These are phyloP conservation scores for Crenichthys baileyi DNA, from an alignment of 2,797 vertebrate genomes.

Conservation along the genomic window DNA sequence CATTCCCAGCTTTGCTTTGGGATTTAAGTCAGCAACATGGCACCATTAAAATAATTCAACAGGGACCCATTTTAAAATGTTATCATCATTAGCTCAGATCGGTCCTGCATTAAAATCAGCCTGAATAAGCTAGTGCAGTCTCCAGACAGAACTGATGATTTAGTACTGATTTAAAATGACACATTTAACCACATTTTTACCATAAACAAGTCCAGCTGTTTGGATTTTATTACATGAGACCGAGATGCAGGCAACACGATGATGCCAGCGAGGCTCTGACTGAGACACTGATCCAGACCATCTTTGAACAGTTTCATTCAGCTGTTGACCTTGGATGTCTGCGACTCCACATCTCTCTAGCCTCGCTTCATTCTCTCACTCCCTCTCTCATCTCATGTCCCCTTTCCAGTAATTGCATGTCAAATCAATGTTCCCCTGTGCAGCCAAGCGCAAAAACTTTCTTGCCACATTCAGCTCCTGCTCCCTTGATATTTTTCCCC, in stretches of 20 bases:
- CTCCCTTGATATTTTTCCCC: not conserved
- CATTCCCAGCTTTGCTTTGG: not conserved
- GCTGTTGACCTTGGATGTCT: conserved; percentile 68
- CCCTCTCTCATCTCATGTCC: conserved; percentile 45
- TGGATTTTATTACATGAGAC: conserved; percentile 6
- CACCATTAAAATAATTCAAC: not conserved
- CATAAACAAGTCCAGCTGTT: not conserved
- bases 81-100: not conserved
- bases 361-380: conserved; percentile 32
- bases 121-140: not conserved
- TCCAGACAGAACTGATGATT: not conserved
- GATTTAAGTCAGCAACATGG: not conserved
- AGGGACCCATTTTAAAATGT: conserved; percentile 2
- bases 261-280: conserved; percentile 7
- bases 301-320: conserved; percentile 45
- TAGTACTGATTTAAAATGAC: not conserved
- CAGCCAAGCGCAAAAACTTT: conserved; percentile 66
- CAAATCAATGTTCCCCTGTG: conserved; percentile 73
- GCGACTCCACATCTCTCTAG: conserved; percentile 42
- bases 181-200: not conserved
- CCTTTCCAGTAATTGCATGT: conserved; percentile 75
- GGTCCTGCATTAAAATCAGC: not conserved
- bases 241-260: conserved; percentile 5
- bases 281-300: conserved; percentile 42
- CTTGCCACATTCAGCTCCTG: conserved; percentile 35